These are phyloP conservation scores for Paedocypris sp. DNA, from an alignment of 2,113 vertebrate genomes.

Conservation along the genomic window DNA sequence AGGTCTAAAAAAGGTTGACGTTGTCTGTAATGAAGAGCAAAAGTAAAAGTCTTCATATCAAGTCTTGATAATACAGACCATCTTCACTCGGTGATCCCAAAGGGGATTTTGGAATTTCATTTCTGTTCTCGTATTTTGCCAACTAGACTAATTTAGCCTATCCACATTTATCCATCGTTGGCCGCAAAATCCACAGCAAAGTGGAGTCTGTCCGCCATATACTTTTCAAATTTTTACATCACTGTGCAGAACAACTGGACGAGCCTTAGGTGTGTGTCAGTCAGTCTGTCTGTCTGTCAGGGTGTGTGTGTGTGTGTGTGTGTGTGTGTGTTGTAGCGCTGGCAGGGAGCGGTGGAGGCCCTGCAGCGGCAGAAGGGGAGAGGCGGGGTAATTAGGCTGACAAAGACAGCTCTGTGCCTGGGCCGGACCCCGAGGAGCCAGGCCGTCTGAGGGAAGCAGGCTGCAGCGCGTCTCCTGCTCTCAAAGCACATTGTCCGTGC, in stretches of 20 bases:
- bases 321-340: background rate
- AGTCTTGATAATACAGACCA: too few relatives aligned
- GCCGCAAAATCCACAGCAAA: too few relatives aligned
- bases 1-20: too few relatives aligned
- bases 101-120: too few relatives aligned
- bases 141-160: too few relatives aligned
- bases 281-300: background rate
- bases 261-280: background rate
- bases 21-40: too few relatives aligned
- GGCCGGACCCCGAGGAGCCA: slow-evolving; percentile 85
- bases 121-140: too few relatives aligned
- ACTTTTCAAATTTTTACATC: too few relatives aligned
- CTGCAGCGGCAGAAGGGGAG: slow-evolving; percentile 45
- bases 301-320: background rate
- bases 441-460: slow-evolving; percentile 92
- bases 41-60: too few relatives aligned
- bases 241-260: slow-evolving; percentile 6
- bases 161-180: too few relatives aligned
- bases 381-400: slow-evolving; percentile 90
- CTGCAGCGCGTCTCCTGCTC: slow-evolving; percentile 81
- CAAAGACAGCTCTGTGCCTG: slow-evolving; percentile 98
- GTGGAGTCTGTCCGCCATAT: too few relatives aligned
- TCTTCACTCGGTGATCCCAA: too few relatives aligned
- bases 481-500: slow-evolving; percentile 84
- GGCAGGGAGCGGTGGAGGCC: slow-evolving; percentile 22